Evolutionary conservation across 2,113 vertebrate species (phyloP), one percentile per base, ranked within the genome.

Genomic region (Cyanocitta stelleri): DNA sequence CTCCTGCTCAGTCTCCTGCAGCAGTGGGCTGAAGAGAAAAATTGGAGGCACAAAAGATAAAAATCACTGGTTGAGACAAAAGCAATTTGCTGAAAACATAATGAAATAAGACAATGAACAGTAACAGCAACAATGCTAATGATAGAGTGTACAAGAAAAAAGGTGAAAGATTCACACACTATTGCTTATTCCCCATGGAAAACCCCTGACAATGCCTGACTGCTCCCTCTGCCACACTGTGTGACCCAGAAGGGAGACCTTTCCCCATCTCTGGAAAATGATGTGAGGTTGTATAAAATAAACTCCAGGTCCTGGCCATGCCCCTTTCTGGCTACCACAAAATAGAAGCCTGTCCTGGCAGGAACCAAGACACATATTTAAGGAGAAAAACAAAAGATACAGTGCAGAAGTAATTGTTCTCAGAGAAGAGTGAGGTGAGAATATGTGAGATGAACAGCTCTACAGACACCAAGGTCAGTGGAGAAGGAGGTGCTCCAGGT

Each of bases 161-260:
- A 15, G 5, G 26, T 44, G 33, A 18, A 33, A 33, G 22, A 46
- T 23, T 24, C 15, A 46, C 46, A 54, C 0, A 0, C 37, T 44
- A 13, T 29, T 69, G 27, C 14, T 52, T 27, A 61, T 51, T 3
- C 12, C 6, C 15, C 15, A 24, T 37, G 19, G 29, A 62, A 54
- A 54, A 39, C 18, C 12, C 7, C 23, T 20, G 46, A n/a, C 23
- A n/a, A 7, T 13, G 23, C 15, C 33, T 46, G 33, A 20, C 18
- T 27, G 2, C 15, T 69, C 39, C 29, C 18, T 54, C 39, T 46
- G 22, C 33, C 27, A 13, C 22, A 23, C 44, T 44, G 4, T 7
- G 4, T 1, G 2, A 37, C 22, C 12, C 22, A 54, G 29, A 61
- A 49, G 6, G 46, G 22, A 77, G 8, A 3, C 27, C 4, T 46